Conservation (phyloP, 2,113 vertebrate genomes). For the Alaudala cheleensis region DNA sequence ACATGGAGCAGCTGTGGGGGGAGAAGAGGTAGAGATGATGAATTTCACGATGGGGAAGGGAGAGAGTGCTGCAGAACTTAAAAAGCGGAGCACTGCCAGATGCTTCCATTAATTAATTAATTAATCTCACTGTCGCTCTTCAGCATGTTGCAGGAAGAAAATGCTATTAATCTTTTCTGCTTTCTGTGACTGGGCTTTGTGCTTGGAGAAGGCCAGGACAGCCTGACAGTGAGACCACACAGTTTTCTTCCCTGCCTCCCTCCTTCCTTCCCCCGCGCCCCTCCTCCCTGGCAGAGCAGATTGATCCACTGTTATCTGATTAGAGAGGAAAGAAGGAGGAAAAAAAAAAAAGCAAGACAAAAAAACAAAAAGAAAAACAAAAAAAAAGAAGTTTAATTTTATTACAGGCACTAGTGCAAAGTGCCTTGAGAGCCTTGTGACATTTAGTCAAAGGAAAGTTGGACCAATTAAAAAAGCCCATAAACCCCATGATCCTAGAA, state of each 20-base stretch:
- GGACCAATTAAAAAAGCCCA: neutral
- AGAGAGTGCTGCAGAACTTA: neutral
- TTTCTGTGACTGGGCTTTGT: constrained; percentile 69
- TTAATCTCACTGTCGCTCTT: constrained; percentile 64
- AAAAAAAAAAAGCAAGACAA: constrained; percentile 40
- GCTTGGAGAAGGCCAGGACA: constrained; percentile 64
- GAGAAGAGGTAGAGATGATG: neutral
- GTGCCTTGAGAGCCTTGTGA: constrained; percentile 18
- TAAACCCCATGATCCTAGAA: neutral
- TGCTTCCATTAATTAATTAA: constrained; percentile 61
- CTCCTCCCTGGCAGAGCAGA: constrained; percentile 59
- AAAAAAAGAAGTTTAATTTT: constrained; percentile 54
- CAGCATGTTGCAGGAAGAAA: constrained; percentile 63
- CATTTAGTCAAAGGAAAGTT: constrained; percentile 17
- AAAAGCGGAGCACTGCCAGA: constrained; percentile 21
- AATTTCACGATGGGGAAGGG: neutral
- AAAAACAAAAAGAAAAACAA: neutral
- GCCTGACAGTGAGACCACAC: constrained; percentile 73
- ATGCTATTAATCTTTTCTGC: constrained; percentile 74
- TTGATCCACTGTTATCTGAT: constrained; percentile 71
- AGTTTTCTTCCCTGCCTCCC: constrained; percentile 48
- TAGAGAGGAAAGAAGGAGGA: constrained; percentile 48
- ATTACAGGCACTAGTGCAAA: constrained; percentile 48
- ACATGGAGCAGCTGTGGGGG: accelerated
- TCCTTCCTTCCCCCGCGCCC: neutral